A percentile compares a stretch with the other conserved stretches of the same genome.
phyloP scores from a whole-genome alignment of 1,140 invertebrate species.

The Platyscapa corneri region DNA sequence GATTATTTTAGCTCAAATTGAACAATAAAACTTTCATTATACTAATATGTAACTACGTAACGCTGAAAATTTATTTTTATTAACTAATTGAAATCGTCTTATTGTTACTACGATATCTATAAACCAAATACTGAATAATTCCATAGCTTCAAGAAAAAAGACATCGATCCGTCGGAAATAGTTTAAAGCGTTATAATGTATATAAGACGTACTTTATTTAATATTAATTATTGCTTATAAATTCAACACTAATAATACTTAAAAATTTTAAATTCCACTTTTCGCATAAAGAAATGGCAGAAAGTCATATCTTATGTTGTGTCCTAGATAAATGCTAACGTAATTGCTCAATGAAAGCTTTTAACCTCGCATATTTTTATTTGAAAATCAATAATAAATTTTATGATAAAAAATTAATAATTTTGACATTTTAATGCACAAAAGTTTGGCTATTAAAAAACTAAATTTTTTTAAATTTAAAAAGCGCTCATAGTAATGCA shows the following conservation, averaged over 20 bases:
- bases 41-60: not conserved
- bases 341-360: not conserved
- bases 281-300: not conserved
- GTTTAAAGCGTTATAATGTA: not conserved
- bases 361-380: too few relatives aligned
- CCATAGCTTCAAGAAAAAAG: not conserved
- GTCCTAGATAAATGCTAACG: not conserved
- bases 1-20: constrained; percentile 1
- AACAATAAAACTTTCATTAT: not conserved
- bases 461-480: too few relatives aligned
- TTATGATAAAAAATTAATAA: too few relatives aligned
- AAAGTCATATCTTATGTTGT: not conserved
- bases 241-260: not conserved
- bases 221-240: not conserved
- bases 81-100: not conserved
- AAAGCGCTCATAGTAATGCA: too few relatives aligned
- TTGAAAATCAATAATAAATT: too few relatives aligned
- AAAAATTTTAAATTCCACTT: not conserved
- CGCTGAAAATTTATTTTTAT: too few relatives aligned
- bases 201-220: not conserved
- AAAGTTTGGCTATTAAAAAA: too few relatives aligned
- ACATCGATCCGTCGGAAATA: not conserved
- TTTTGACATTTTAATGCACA: too few relatives aligned
- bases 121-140: not conserved
- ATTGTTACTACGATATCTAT: not conserved